Base-by-base conservation (phyloP, 2,113 vertebrate species). In the Corythoichthys intestinalis region DNA sequence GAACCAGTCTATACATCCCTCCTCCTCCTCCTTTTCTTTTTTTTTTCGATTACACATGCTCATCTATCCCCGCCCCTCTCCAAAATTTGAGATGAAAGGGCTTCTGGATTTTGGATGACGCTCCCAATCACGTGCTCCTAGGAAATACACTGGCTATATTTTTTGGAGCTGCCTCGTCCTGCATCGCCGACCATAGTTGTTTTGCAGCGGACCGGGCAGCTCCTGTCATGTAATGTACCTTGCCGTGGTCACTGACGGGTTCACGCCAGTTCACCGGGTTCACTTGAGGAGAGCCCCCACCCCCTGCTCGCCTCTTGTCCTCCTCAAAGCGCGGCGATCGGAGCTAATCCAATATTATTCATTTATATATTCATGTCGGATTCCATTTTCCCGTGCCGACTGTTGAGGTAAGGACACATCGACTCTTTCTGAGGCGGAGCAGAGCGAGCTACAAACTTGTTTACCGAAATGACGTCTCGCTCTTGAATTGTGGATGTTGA, bases 81-180 rank as follows among this genome's bases (percentile, higher is more conserved):
- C 87, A 88, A 88, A 85, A 84, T 86, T 83, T 87, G 73, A 90
- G 85, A 88, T 91, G 90, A 90, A 91, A 91, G 89, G 84, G 86
- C 85, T 93, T 92, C 88, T 88, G 90, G 89, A 87, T 92, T 88
- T 91, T 89, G 91, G 89, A 89, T 92, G 92, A 92, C 92, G 91
- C 90, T 89, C 83, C 74, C 75, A 80, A 86, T 93, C 92, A 93
- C 92, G 92, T 93, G 92, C 85, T 86, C 91, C 80, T 89, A 89
- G 90, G 90, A 91, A 90, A 90, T 85, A 90, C 90, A 90, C 90
- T 90, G 88, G 88, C 88, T 92, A 85, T 89, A 88, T 91, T 88
- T 88, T 85, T 82, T 84, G 86, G 80, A 88, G 89, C 90, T 83
- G 85, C 89, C 87, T 87, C 82, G 80, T 90, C 85, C 86, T 86